Evolutionary conservation across 2,113 vertebrate genomes (phyloP).

Genomic region (Budorcas taxicolor): DNA sequence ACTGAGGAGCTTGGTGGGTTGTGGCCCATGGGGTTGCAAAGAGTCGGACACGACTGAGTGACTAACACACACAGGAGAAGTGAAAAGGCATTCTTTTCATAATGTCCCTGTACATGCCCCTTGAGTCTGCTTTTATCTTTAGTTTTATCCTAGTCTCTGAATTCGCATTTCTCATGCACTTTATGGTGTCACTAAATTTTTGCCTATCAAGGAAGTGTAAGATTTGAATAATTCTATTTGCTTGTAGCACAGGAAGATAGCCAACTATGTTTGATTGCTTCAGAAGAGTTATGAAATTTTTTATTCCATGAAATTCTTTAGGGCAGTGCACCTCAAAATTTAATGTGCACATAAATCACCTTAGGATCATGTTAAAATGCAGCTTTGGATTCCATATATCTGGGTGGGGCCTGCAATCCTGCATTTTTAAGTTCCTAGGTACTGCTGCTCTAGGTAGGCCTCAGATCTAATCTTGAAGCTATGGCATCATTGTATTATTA

Average conservation of each 20-base stretch:
- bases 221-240: constrained; percentile 10
- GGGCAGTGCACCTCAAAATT: background rate
- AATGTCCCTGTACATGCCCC: too few species aligned
- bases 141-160: background rate
- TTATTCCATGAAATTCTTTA: background rate
- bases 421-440: background rate
- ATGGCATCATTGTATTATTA: background rate
- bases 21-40: background rate
- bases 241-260: background rate
- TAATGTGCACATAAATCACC: background rate
- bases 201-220: background rate
- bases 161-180: background rate
- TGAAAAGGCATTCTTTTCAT: background rate
- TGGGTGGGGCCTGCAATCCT: background rate
- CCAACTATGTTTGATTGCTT: background rate
- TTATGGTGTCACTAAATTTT: constrained; percentile 31
- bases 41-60: background rate
- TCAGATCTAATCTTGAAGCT: background rate
- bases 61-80: background rate
- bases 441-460: background rate
- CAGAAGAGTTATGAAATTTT: constrained; percentile 12
- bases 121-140: background rate
- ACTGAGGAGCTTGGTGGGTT: background rate
- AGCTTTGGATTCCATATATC: background rate
- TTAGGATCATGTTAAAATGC: background rate